These are phyloP conservation scores for Lasius fuliginosus DNA, from an alignment of 2,888 invertebrate genomes.

Conservation along the genomic window DNA sequence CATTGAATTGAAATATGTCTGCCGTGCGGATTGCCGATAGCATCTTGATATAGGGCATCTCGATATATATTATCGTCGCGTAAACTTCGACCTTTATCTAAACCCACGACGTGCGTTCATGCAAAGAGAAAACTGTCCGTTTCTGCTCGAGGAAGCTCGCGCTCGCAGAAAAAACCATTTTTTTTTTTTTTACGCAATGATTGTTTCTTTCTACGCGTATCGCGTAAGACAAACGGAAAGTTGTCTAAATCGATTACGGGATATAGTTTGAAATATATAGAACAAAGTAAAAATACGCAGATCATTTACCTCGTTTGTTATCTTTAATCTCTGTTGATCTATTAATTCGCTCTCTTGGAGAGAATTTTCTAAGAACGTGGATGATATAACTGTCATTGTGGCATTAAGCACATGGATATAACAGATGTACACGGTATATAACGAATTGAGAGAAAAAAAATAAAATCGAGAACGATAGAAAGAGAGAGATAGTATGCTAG, in stretches of 20 bases:
- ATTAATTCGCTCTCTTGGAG: background rate
- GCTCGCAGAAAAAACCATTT: background rate
- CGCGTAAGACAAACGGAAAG: background rate
- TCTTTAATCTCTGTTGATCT: background rate
- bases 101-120: background rate
- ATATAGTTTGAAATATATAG: constrained; percentile 5
- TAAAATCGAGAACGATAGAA: background rate
- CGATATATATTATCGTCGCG: background rate
- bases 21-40: background rate
- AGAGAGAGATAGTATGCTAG: background rate
- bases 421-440: background rate
- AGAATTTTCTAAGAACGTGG: background rate
- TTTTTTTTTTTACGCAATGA: background rate
- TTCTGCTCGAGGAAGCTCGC: background rate
- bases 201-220: background rate
- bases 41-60: background rate
- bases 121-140: constrained; percentile 41
- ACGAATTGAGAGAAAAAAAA: background rate
- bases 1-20: constrained; percentile 2
- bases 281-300: background rate
- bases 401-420: background rate
- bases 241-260: background rate
- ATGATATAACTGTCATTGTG: background rate
- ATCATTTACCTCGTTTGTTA: background rate
- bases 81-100: constrained; percentile 49